Conservation (phyloP, 2,888 invertebrate genomes). For the Drosophila phalerata region DNA sequence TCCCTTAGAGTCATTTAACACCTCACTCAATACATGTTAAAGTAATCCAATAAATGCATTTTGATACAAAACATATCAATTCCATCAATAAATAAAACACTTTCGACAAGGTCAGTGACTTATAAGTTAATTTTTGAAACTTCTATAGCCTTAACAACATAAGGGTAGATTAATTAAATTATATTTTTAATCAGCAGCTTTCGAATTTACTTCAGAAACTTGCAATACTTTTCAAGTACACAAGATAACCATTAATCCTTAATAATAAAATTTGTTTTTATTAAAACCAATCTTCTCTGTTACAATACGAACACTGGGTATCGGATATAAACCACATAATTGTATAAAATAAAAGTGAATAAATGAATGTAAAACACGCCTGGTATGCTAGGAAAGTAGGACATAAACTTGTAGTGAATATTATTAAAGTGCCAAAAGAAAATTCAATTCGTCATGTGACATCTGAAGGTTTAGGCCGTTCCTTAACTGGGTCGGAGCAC, state of each 20-base stretch:
- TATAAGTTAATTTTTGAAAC: background rate
- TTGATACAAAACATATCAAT: background rate
- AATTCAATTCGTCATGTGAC: slow-evolving; percentile 48
- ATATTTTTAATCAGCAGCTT: no score
- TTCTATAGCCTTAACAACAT: no score
- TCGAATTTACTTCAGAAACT: no score
- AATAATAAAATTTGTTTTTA: no score
- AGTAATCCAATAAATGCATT: slow-evolving; percentile 31
- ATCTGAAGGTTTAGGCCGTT: slow-evolving; percentile 37
- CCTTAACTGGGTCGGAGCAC: slow-evolving; percentile 52
- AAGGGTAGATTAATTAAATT: no score
- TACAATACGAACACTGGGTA: background rate
- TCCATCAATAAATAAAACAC: slow-evolving; percentile 3
- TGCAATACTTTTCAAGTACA: no score
- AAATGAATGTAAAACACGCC: background rate
- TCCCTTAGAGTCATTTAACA: slow-evolving; percentile 52
- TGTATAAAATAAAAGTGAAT: background rate
- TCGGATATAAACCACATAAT: no score
- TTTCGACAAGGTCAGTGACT: slow-evolving; percentile 16
- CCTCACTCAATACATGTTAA: slow-evolving; percentile 26
- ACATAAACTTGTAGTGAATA: slow-evolving; percentile 28
- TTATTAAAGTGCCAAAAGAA: slow-evolving; percentile 10
- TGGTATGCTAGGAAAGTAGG: slow-evolving; percentile 16
- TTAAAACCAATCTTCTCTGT: no score
- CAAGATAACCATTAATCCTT: no score